Conservation (phyloP, 1,140 invertebrate genomes). For the Spodoptera litura region DNA sequence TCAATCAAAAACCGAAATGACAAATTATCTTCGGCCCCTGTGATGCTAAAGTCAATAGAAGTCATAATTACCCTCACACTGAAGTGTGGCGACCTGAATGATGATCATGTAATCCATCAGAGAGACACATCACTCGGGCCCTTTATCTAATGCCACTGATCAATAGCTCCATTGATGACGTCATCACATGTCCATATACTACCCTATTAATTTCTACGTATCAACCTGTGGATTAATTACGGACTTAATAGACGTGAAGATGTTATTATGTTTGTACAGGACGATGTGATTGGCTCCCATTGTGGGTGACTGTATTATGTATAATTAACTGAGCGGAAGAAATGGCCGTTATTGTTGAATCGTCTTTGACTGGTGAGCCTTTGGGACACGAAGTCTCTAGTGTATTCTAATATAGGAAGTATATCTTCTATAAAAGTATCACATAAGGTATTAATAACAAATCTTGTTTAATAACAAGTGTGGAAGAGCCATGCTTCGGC, state of each 20-base stretch:
- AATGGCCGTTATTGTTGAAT: not conserved
- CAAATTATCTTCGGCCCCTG: too few species aligned
- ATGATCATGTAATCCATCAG: not conserved
- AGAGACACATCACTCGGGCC: not conserved
- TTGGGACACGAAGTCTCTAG: too few species aligned
- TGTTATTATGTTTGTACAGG: conserved; percentile 35
- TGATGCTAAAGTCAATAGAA: too few species aligned
- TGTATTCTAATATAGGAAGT: too few species aligned
- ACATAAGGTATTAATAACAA: too few species aligned
- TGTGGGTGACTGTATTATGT: not conserved
- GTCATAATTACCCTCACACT: too few species aligned
- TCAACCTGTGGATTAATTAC: conserved; percentile 36
- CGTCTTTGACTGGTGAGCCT: too few species aligned
- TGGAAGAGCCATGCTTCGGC: too few species aligned
- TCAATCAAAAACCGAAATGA: too few species aligned
- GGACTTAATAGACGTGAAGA: conserved; percentile 13
- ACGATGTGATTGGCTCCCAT: conserved; percentile 2
- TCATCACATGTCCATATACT: not conserved
- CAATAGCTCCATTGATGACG: conserved; percentile 15
- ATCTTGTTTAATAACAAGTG: too few species aligned
- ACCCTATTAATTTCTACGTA: conserved; percentile 5
- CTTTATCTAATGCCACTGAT: not conserved
- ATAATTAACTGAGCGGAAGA: not conserved
- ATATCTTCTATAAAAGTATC: too few species aligned
- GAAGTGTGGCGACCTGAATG: too few species aligned